Evolutionary conservation across 1,140 invertebrate genomes (phyloP), one percentile per base, ranked within the genome.

Genomic region (Panonychus citri): DNA sequence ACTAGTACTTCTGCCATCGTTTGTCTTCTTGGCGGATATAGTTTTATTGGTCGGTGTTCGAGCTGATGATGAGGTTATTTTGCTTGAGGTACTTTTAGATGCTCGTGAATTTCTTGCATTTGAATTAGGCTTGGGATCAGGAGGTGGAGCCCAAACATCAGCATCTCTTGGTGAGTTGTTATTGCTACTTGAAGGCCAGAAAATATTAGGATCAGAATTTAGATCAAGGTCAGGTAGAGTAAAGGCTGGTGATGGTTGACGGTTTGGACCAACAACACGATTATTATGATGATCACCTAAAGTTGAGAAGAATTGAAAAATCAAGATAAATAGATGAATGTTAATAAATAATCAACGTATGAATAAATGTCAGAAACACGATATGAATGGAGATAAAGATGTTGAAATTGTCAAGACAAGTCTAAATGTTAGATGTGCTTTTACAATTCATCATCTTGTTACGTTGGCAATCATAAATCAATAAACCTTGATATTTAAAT

Each of bases 121-220:
- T 24, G 42, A 24, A 7, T 17, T 17, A 24, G 42, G 42, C 42
- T 46, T 24, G 7, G 42, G 42, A 17, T n/a, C n/a, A 7, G 21
- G 42, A 10, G 42, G 21, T 1, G 42, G 21, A 24, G n/a, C 24
- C 42, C 42, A 46, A 19, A 46, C 42, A 7, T 46, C 42, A 46
- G n/a, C 24, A 24, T 46, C 42, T n/a, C 42, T 5, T 17, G 42
- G 42, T 19, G 42, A 46, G 1, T 46, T 46, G 42, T 46, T 46
- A 34, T 7, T 34, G 12, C 30, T 34, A 12, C 30, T 12, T 12
- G 12, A 34, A 12, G 30, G 30, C 50, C 50, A 52, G n/a, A 37
- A 86, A 37, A 81, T 76, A 65, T 79, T 76, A 17, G 75, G 75
- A 63, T 78, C 77, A 42, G 52, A 25, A n/a, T 42, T 27, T 25